Conservation (phyloP, 1,140 invertebrate genomes). For the Tyrophagus putrescentiae region DNA sequence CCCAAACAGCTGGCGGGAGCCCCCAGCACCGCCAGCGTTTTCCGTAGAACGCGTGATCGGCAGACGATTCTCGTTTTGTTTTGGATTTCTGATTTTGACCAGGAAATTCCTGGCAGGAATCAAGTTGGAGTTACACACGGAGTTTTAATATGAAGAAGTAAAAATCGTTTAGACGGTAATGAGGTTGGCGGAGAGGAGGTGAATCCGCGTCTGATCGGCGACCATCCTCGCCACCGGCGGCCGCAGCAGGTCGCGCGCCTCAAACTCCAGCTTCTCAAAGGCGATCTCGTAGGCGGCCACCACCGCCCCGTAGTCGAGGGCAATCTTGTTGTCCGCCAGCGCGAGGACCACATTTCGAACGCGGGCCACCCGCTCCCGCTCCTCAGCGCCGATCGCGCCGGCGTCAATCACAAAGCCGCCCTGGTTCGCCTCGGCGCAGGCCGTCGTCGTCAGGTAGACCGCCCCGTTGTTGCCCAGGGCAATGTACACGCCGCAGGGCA, state of each 20-base stretch:
- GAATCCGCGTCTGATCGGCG: constrained; percentile 15
- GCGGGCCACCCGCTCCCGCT: constrained; percentile 66
- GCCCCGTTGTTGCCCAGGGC: constrained; percentile 94
- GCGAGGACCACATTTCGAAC: constrained; percentile 75
- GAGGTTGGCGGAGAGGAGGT: background rate
- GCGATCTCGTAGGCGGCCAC: constrained; percentile 13
- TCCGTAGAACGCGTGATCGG: no score
- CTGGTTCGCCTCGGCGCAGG: constrained; percentile 46
- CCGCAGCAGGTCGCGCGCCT: background rate
- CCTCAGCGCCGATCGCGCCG: constrained; percentile 46
- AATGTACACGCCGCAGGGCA: constrained; percentile 72
- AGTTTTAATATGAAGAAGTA: no score
- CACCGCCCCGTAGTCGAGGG: constrained; percentile 60
- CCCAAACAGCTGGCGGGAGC: no score
- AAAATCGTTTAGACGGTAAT: background rate
- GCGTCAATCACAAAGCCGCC: constrained; percentile 67
- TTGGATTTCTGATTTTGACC: no score
- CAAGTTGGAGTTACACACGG: no score
- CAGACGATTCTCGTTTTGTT: no score
- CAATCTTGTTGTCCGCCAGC: constrained; percentile 64
- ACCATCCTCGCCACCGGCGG: background rate
- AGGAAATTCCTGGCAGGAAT: no score
- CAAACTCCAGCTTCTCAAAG: background rate
- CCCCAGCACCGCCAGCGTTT: no score
- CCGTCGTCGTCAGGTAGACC: constrained; percentile 74